phyloP scores from a whole-genome alignment of 2,113 vertebrate species.

The Antennarius striatus region DNA sequence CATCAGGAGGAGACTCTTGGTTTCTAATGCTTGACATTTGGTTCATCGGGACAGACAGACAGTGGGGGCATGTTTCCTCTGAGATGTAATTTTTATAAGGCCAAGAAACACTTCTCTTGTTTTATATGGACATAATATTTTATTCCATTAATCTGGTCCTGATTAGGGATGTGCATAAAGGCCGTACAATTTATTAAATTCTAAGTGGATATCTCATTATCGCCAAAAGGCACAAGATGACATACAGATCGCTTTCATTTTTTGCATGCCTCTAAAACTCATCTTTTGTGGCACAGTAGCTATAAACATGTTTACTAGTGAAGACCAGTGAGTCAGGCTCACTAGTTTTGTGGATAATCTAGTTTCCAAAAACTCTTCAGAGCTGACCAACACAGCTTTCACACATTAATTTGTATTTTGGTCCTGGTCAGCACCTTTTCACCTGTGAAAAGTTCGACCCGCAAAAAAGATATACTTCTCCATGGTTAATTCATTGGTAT shows the following conservation, averaged over 20 bases:
- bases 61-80: too few species aligned
- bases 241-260: slow-evolving; percentile 53
- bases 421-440: slow-evolving; percentile 25
- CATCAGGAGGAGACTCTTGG: slow-evolving; percentile 1
- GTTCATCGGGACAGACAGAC: background rate
- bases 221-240: background rate
- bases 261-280: slow-evolving; percentile 45
- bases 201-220: too few species aligned
- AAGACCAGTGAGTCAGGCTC: slow-evolving; percentile 24
- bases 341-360: slow-evolving; percentile 32
- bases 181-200: too few species aligned
- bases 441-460: slow-evolving; percentile 31
- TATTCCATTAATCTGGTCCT: too few species aligned
- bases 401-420: slow-evolving; percentile 18
- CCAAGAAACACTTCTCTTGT: too few species aligned
- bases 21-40: slow-evolving; percentile 23
- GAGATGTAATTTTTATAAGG: too few species aligned
- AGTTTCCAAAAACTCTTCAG: slow-evolving; percentile 25
- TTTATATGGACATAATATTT: too few species aligned
- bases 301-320: slow-evolving; percentile 27
- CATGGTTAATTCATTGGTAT: slow-evolving; percentile 11
- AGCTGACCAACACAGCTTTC: slow-evolving; percentile 15
- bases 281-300: slow-evolving; percentile 55
- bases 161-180: too few species aligned
- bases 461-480: slow-evolving; percentile 19